Conservation (phyloP, 2,113 vertebrate genomes). For the Colaptes auratus region DNA sequence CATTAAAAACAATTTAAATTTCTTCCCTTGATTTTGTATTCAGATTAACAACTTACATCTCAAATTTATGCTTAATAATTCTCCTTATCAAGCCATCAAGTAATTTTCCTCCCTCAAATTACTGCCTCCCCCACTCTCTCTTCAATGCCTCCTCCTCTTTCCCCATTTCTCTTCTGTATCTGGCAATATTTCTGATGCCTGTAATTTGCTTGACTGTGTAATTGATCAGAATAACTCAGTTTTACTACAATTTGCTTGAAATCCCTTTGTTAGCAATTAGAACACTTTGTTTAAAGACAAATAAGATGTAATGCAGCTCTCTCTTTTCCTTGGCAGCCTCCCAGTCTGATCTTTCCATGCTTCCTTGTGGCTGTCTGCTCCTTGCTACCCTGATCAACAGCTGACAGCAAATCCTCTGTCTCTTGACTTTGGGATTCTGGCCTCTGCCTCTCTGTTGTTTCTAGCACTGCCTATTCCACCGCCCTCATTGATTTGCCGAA, state of each 20-base stretch:
- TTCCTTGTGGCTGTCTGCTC: conserved; percentile 45
- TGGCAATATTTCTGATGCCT: conserved; percentile 59
- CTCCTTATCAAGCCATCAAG: conserved; percentile 65
- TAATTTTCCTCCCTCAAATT: conserved; percentile 66
- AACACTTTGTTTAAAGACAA: conserved; percentile 77
- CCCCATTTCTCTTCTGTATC: conserved; percentile 55
- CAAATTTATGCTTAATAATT: conserved; percentile 61
- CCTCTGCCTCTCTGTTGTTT: not conserved
- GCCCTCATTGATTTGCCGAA: not conserved
- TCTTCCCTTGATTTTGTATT: conserved; percentile 45
- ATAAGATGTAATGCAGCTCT: conserved; percentile 68
- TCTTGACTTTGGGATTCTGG: not conserved
- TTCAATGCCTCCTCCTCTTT: conserved; percentile 55
- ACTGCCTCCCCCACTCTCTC: conserved; percentile 22
- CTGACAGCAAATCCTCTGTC: not conserved
- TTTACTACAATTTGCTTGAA: conserved; percentile 73
- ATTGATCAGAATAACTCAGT: conserved; percentile 74
- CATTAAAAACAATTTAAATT: conserved; percentile 28
- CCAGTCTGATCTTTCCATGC: conserved; percentile 56
- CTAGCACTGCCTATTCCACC: not conserved
- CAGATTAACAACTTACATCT: conserved; percentile 53
- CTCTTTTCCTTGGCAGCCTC: conserved; percentile 60
- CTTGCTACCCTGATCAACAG: not conserved
- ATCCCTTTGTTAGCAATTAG: conserved; percentile 77
- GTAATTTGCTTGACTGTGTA: conserved; percentile 70